These are phyloP conservation scores for Noctuana brunneofusca DNA, from an alignment of 2,888 invertebrate genomes.

Conservation along the genomic window DNA sequence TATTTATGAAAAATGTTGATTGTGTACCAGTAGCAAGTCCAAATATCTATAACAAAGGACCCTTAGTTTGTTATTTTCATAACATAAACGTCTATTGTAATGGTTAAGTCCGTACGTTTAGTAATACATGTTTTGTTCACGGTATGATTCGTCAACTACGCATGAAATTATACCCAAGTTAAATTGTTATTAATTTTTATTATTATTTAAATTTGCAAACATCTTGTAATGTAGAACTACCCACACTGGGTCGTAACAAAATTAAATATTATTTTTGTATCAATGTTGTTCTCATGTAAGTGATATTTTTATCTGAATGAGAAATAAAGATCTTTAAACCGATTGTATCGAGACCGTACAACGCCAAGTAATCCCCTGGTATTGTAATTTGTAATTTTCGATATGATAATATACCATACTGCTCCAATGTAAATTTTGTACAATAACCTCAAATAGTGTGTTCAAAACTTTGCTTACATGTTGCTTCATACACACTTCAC, in stretches of 20 bases:
- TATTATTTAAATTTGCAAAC: too few species aligned
- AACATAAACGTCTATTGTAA: not conserved
- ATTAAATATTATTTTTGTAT: too few species aligned
- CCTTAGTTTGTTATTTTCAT: not conserved
- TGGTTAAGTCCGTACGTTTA: not conserved
- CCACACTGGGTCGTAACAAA: too few species aligned
- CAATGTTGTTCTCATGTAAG: too few species aligned
- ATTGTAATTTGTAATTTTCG: too few species aligned
- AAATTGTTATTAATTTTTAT: not conserved
- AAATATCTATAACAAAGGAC: not conserved
- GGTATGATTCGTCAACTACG: not conserved
- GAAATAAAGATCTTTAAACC: too few species aligned
- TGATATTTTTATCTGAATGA: too few species aligned
- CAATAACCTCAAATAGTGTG: not conserved
- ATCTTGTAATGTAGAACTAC: too few species aligned
- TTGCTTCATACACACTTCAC: not conserved
- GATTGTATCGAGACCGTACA: too few species aligned
- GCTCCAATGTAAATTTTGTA: not conserved
- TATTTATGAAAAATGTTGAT: slow-evolving; percentile 1
- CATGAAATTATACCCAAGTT: not conserved
- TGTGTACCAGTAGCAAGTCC: slow-evolving; percentile 1
- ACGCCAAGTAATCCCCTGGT: too few species aligned
- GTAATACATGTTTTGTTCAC: not conserved
- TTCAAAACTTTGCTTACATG: not conserved
- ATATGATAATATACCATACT: not conserved